phyloP scores from a whole-genome alignment of 2,797 vertebrate genomes.

The Anisognathus igniventris region DNA sequence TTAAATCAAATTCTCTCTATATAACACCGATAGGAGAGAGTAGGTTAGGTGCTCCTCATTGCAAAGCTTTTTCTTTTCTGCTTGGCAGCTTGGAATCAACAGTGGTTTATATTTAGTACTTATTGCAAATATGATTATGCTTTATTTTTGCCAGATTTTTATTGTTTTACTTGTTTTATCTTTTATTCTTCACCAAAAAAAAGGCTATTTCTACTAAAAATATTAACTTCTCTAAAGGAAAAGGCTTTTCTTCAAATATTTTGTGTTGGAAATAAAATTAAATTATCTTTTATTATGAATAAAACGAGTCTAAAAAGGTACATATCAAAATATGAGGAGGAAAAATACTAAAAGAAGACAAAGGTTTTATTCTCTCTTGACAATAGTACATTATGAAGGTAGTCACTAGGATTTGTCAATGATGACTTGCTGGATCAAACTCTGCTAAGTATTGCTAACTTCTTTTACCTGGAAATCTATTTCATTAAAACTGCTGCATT shows the following conservation, averaged over 20 bases:
- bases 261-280: slow-evolving; percentile 1
- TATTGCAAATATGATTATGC: neutral
- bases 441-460: neutral
- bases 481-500: neutral
- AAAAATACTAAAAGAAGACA: neutral
- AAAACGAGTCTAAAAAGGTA: neutral
- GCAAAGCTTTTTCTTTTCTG: neutral
- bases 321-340: neutral
- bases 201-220: neutral
- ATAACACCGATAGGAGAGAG: neutral
- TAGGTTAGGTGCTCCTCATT: neutral
- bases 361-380: neutral
- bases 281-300: neutral
- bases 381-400: neutral
- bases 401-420: neutral
- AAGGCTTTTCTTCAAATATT: neutral
- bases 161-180: neutral
- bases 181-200: neutral
- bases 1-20: neutral
- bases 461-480: neutral
- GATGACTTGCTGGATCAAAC: neutral
- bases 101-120: neutral
- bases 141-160: neutral
- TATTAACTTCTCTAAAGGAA: neutral
- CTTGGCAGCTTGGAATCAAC: neutral